Evolutionary conservation across 2,113 vertebrate genomes (phyloP).

Genomic region (Onychorhynchus coronatus): DNA sequence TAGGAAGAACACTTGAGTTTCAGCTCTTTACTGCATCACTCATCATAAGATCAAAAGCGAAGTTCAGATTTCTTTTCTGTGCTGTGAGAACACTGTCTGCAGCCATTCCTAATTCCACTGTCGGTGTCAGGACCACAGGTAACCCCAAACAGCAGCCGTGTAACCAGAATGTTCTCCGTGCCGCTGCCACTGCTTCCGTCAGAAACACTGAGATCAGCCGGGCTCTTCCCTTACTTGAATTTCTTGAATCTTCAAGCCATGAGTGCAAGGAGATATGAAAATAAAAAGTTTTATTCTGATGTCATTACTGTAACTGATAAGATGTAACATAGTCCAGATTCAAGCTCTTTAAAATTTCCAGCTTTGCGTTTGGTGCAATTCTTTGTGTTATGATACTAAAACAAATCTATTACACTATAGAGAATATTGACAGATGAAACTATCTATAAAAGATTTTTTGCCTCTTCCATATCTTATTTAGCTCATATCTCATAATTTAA

Average conservation of each 20-base stretch:
- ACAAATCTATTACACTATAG: not conserved
- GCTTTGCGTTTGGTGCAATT: not conserved
- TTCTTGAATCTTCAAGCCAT: not conserved
- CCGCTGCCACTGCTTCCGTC: not conserved
- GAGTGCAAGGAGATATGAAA: not conserved
- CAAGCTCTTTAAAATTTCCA: not conserved
- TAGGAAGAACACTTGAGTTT: not conserved
- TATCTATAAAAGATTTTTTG: not conserved
- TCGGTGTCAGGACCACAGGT: not conserved
- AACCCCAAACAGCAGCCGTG: not conserved
- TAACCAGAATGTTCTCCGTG: not conserved
- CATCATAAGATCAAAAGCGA: not conserved
- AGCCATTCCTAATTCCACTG: not conserved
- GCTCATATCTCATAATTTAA: not conserved
- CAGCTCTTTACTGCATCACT: not conserved
- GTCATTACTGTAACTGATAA: not conserved
- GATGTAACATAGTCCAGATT: not conserved
- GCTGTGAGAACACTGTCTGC: not conserved
- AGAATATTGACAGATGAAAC: not conserved
- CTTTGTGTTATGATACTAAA: not conserved
- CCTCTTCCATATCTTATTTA: not conserved
- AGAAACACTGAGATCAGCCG: not conserved
- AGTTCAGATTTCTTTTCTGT: not conserved
- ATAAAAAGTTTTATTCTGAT: not conserved
- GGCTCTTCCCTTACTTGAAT: not conserved